Percentiles rank a stretch among this genome's conserved stretches.
These are phyloP conservation scores for Muschampia plurimacula DNA, from an alignment of 2,888 invertebrate genomes.

Conservation along the genomic window DNA sequence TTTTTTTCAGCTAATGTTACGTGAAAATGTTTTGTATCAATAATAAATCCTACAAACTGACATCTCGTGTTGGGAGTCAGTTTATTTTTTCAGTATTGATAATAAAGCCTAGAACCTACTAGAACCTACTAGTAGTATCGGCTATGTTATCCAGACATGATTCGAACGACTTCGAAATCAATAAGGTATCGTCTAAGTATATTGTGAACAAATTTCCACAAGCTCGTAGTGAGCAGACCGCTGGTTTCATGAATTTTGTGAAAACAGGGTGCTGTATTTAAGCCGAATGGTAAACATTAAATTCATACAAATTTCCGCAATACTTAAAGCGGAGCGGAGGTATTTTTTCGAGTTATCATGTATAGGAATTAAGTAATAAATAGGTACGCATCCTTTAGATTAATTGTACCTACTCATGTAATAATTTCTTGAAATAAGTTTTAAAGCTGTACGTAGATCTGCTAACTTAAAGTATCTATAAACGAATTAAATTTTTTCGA, in stretches of 20 bases:
- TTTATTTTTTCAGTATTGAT: slow-evolving; percentile 6
- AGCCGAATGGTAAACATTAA: slow-evolving; percentile 19
- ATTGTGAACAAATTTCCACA: slow-evolving; percentile 11
- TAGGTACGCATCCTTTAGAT: slow-evolving; percentile 39
- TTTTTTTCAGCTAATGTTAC: slow-evolving; percentile 42
- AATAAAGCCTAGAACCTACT: not conserved
- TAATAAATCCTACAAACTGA: slow-evolving; percentile 42
- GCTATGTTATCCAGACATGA: not conserved
- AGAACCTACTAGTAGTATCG: not conserved
- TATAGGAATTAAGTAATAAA: slow-evolving; percentile 37
- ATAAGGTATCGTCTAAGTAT: slow-evolving; percentile 9
- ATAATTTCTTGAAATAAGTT: slow-evolving; percentile 29
- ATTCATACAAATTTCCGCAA: slow-evolving; percentile 38
- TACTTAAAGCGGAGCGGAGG: slow-evolving; percentile 42
- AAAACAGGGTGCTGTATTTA: slow-evolving; percentile 43
- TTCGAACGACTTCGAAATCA: not conserved
- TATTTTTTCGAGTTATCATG: slow-evolving; percentile 38
- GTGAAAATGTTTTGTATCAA: slow-evolving; percentile 34
- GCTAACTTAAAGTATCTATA: slow-evolving; percentile 39
- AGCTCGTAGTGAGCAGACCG: slow-evolving; percentile 29
- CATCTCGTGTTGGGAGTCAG: not conserved
- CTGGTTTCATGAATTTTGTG: slow-evolving; percentile 46
- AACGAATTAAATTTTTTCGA: slow-evolving; percentile 34
- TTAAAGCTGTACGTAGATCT: slow-evolving; percentile 41
- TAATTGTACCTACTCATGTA: slow-evolving; percentile 36